Conservation (phyloP, 1,140 invertebrate genomes). For the Listronotus bonariensis region DNA sequence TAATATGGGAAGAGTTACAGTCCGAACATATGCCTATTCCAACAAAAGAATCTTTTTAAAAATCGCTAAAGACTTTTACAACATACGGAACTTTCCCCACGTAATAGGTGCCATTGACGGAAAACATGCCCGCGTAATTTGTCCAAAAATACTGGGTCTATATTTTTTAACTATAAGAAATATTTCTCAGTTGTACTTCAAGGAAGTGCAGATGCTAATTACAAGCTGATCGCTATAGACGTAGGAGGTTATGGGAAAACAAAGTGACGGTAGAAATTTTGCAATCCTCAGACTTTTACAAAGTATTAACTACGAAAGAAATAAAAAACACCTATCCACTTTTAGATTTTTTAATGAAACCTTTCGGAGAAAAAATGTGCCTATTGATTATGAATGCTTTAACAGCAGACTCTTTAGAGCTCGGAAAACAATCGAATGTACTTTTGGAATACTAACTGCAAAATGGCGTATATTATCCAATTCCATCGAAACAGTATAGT, state of each 20-base stretch:
- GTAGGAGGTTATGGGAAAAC: constrained; percentile 53
- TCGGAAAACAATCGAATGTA: constrained; percentile 3
- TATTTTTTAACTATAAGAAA: constrained; percentile 22
- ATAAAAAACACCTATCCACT: too few relatives aligned
- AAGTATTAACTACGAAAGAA: too few relatives aligned
- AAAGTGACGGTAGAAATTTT: constrained; percentile 54
- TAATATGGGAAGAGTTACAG: too few relatives aligned
- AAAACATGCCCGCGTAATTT: constrained; percentile 29
- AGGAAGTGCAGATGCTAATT: constrained; percentile 52
- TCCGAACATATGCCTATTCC: too few relatives aligned
- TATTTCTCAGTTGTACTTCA: constrained; percentile 52
- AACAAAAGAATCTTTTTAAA: too few relatives aligned
- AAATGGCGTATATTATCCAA: not conserved
- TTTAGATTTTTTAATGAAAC: too few relatives aligned
- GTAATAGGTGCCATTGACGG: not conserved
- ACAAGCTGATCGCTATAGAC: constrained; percentile 52
- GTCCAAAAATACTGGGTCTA: constrained; percentile 12
- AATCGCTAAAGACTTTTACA: constrained; percentile 1
- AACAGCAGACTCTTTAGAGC: constrained; percentile 1
- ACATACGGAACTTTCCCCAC: constrained; percentile 2
- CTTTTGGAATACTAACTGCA: not conserved
- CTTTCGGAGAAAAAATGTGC: not conserved
- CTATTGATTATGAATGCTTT: not conserved
- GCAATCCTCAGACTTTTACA: constrained; percentile 24
- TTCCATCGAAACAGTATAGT: not conserved